Evolutionary conservation across 2,888 invertebrate genomes (phyloP).

Genomic region (Sphaerophoria rueppellii): DNA sequence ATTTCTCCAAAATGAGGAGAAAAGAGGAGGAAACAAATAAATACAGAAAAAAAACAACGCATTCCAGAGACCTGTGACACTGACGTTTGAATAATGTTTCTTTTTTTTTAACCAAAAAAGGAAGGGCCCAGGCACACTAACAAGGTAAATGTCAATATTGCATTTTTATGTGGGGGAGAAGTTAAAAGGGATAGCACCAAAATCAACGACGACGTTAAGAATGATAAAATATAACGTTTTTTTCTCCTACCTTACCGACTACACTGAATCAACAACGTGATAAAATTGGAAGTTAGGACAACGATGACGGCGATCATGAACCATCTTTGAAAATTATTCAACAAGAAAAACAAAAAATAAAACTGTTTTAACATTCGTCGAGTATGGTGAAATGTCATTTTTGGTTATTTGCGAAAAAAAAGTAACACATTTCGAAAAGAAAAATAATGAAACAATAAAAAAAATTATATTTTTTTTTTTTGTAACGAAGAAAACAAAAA

Average conservation of each 20-base stretch:
- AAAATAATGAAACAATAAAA: slow-evolving; percentile 33
- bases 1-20: slow-evolving; percentile 7
- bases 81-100: slow-evolving; percentile 17
- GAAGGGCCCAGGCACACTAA: background rate
- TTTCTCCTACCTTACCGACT: background rate
- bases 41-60: background rate
- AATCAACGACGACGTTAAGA: background rate
- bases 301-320: slow-evolving; percentile 33
- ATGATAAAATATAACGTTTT: background rate
- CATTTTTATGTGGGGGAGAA: slow-evolving; percentile 12
- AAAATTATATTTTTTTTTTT: background rate
- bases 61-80: slow-evolving; percentile 25
- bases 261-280: slow-evolving; percentile 46
- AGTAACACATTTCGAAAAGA: slow-evolving; percentile 4
- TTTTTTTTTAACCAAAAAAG: slow-evolving; percentile 5
- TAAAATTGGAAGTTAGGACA: slow-evolving; percentile 18
- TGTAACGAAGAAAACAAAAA: slow-evolving; percentile 32
- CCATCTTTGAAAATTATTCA: slow-evolving; percentile 25
- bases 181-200: slow-evolving; percentile 18
- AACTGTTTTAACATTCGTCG: slow-evolving; percentile 17
- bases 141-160: slow-evolving; percentile 7
- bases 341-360: slow-evolving; percentile 18
- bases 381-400: slow-evolving; percentile 42
- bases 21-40: slow-evolving; percentile 5
- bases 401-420: slow-evolving; percentile 28